phyloP scores from a whole-genome alignment of 2,888 invertebrate species.

The Lepidocyrtinus sp. region DNA sequence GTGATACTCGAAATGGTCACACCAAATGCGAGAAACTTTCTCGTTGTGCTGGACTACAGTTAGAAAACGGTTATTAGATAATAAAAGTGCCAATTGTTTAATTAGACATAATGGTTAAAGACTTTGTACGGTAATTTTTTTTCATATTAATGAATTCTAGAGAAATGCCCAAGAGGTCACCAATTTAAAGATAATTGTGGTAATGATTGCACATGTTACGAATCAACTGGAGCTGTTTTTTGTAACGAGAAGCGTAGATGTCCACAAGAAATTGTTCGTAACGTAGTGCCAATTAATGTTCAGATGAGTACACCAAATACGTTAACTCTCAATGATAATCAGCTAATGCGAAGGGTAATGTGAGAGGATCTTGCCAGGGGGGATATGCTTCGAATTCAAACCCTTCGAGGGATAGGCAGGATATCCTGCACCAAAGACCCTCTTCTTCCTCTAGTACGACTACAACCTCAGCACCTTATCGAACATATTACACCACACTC shows the following conservation, averaged over 20 bases:
- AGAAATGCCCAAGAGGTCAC: slow-evolving; percentile 51
- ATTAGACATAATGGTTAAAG: neutral
- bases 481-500: neutral
- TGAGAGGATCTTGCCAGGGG: neutral
- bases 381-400: too few relatives aligned
- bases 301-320: neutral
- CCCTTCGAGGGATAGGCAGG: too few relatives aligned
- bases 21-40: slow-evolving; percentile 45
- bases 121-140: slow-evolving; percentile 1
- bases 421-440: neutral
- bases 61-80: too few relatives aligned
- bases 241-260: slow-evolving; percentile 47
- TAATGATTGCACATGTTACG: slow-evolving; percentile 57
- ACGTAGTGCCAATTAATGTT: neutral
- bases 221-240: slow-evolving; percentile 48
- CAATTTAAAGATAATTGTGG: slow-evolving; percentile 54
- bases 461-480: neutral
- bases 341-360: neutral
- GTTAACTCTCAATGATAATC: neutral
- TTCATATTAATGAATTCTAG: slow-evolving; percentile 1
- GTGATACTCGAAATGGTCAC: slow-evolving; percentile 48
- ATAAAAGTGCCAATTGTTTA: slow-evolving; percentile 19
- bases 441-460: neutral
- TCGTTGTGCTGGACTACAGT: slow-evolving; percentile 11
- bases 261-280: neutral